These are phyloP conservation scores for Callyntrura guangdongensis DNA, from an alignment of 2,888 invertebrate species.

Conservation along the genomic window DNA sequence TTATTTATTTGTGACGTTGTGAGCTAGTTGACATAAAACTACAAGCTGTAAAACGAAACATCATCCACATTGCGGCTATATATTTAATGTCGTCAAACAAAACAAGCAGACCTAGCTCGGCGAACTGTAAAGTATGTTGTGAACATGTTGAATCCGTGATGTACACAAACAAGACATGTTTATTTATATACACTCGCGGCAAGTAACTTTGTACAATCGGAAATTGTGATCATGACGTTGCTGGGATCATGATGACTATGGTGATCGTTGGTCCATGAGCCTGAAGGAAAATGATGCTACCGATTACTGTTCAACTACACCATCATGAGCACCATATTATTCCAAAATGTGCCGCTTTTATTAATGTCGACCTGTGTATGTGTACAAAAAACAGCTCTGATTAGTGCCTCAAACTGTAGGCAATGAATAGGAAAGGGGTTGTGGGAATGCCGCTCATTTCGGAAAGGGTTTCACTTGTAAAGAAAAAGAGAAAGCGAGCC, in stretches of 20 bases:
- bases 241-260: constrained; percentile 45
- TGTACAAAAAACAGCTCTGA: constrained; percentile 48
- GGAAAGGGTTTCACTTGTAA: not conserved
- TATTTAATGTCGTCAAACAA: constrained; percentile 53
- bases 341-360: constrained; percentile 33
- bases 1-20: not conserved
- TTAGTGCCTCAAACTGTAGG: constrained; percentile 51
- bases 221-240: constrained; percentile 64
- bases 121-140: not conserved
- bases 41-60: constrained; percentile 3
- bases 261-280: constrained; percentile 73
- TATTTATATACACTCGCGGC: constrained; percentile 14
- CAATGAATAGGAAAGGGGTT: not conserved
- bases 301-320: constrained; percentile 43
- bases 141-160: not conserved
- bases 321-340: constrained; percentile 34
- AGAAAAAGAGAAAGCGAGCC: not conserved
- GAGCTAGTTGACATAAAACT: constrained; percentile 7
- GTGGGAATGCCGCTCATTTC: constrained; percentile 14
- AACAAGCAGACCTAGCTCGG: not conserved
- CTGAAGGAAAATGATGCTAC: constrained; percentile 68
- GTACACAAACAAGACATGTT: not conserved
- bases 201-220: constrained; percentile 62
- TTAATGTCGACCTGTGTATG: constrained; percentile 38
- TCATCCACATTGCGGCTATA: not conserved